Base-by-base conservation (phyloP, 2,797 vertebrate genomes). In the Pteropus rufus region DNA sequence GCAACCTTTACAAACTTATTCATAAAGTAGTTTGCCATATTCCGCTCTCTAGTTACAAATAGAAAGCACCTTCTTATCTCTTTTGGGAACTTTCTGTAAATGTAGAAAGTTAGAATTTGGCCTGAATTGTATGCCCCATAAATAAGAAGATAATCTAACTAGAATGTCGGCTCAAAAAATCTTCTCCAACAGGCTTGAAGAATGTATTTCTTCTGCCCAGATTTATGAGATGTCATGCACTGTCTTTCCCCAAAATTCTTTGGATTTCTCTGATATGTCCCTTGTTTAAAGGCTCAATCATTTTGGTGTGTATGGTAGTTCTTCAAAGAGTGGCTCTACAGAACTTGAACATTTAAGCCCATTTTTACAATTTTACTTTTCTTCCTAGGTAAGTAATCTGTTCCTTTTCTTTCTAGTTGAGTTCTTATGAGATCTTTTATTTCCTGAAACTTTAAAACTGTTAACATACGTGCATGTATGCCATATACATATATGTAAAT, bases 91-190 rank as follows among this genome's bases (percentile, higher is more conserved):
- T 95, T 83, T 87, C 86, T 64, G 0, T 11, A 79, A 83, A 60
- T 92, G 44, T 89, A 81, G 19, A 93, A 69, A 77, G 39, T 76
- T 86, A 93, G 54, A 79, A 91, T 84, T 89, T 89, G 49, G 21
- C 75, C 36, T 36, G 41, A 44, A 65, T 86, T 54, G 31, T 41
- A 81, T 0, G 0, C 69, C 31, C 44, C 36, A 52, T 92, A 89
- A 88, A 80, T 93, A 89, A 84, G 26, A 76, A 92, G 39, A 67
- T 80, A 89, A 84, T 97, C n/a, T 84, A 96, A 96, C 36, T 56
- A 95, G 31, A 95, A 96, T 81, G 23, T 90, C 91, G 77, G 31
- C 62, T 75, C 52, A 96, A 92, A 96, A 62, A 70, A 19, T 44
- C 4, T 65, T 82, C 8, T 91, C 36, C 70, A 5, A 75, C 12